Percentiles rank a stretch among this genome's conserved stretches.
These are phyloP conservation scores for Mercenaria mercenaria DNA, from an alignment of 1,140 invertebrate species.

Conservation along the genomic window DNA sequence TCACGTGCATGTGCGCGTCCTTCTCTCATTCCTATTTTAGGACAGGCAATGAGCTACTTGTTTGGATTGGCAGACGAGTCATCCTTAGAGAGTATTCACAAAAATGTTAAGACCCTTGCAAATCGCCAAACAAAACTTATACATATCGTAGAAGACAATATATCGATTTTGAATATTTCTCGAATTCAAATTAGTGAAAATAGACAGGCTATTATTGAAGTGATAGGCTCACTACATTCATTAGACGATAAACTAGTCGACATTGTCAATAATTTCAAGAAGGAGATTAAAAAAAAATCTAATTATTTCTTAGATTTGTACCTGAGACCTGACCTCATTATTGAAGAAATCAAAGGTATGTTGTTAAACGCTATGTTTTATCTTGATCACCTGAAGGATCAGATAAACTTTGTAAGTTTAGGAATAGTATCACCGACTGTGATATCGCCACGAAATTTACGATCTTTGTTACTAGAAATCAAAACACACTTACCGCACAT, in stretches of 20 bases:
- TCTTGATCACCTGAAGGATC: background rate
- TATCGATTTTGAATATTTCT: background rate
- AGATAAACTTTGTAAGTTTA: background rate
- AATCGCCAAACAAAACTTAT: background rate
- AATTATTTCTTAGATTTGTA: background rate
- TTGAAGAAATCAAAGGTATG: background rate
- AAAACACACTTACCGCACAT: background rate
- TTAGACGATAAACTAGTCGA: background rate
- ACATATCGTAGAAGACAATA: background rate
- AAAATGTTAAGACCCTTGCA: background rate
- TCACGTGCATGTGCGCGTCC: background rate
- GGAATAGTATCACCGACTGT: background rate
- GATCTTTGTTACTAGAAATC: background rate
- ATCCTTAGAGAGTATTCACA: background rate
- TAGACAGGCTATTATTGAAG: background rate
- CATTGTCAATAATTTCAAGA: background rate
- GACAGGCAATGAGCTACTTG: background rate
- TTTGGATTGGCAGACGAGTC: background rate
- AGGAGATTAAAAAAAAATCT: background rate
- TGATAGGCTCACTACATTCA: background rate
- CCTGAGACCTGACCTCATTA: background rate
- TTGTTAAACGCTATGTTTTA: background rate
- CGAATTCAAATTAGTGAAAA: background rate
- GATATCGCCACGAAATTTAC: background rate
- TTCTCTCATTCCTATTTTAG: background rate